These are phyloP conservation scores for Megalops atlanticus DNA, from an alignment of 2,113 vertebrate genomes.

Conservation along the genomic window DNA sequence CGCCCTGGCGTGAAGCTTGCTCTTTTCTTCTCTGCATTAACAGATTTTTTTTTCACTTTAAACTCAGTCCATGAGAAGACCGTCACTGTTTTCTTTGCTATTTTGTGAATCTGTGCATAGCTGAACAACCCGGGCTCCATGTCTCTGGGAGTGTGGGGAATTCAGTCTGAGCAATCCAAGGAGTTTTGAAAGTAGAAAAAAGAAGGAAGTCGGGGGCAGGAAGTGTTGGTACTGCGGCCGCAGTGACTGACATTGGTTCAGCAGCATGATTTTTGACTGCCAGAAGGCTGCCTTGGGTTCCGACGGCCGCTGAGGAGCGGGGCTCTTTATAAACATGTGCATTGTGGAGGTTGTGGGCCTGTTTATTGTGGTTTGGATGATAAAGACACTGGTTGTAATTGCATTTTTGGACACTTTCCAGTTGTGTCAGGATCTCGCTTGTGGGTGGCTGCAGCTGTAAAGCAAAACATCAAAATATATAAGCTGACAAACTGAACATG, in stretches of 20 bases:
- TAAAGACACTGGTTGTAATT: conserved; percentile 7
- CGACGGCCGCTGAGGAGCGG: not conserved
- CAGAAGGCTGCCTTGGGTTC: not conserved
- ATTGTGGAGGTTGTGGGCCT: not conserved
- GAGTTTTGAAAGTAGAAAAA: not conserved
- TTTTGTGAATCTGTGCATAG: not conserved
- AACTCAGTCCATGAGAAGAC: not conserved
- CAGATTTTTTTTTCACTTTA: not conserved
- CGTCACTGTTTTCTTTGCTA: conserved; percentile 1
- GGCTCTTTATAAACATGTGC: not conserved
- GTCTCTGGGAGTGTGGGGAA: not conserved
- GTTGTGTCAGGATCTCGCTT: not conserved
- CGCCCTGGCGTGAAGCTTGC: not conserved
- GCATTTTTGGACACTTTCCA: not conserved
- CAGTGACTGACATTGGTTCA: conserved; percentile 5
- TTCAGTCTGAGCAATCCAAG: conserved; percentile 21
- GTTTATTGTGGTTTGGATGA: not conserved
- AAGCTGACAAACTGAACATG: not conserved
- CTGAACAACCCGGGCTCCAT: not conserved
- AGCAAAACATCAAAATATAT: not conserved
- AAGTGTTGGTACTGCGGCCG: not conserved
- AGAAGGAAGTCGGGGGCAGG: not conserved
- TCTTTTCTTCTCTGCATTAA: not conserved
- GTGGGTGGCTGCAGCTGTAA: not conserved
- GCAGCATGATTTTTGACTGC: conserved; percentile 2